Evolutionary conservation across 23 tunicate genomes (phyloP).

Genomic region (Halocynthia aurantium): DNA sequence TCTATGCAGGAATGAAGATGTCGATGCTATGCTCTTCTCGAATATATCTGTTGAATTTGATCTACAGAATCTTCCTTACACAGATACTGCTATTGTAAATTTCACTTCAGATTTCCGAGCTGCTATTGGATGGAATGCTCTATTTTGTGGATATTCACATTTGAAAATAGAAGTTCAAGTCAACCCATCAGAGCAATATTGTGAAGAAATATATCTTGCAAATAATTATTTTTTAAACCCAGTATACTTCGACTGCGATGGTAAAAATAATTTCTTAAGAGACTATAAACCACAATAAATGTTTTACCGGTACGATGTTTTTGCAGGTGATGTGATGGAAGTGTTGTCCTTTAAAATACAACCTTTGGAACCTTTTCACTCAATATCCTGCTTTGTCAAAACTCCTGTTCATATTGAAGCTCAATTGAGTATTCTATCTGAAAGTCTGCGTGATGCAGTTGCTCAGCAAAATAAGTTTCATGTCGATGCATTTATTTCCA

Average conservation of each 20-base stretch:
- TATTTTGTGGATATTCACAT: slow-evolving; percentile 14
- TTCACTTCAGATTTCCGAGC: neutral
- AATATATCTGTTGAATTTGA: neutral
- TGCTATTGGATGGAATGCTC: slow-evolving; percentile 15
- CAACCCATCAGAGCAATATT: neutral
- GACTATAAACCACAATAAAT: neutral
- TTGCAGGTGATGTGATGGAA: neutral
- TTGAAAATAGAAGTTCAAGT: slow-evolving; percentile 1
- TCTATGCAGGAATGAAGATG: neutral
- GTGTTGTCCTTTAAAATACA: neutral
- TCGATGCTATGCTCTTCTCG: neutral
- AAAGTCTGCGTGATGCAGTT: neutral
- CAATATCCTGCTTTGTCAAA: slow-evolving; percentile 7
- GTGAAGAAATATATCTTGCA: neutral
- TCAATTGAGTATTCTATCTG: neutral
- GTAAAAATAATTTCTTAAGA: neutral
- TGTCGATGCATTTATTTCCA: neutral
- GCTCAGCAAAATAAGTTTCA: neutral
- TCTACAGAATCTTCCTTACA: neutral
- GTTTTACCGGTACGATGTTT: neutral
- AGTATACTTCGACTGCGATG: slow-evolving; percentile 1
- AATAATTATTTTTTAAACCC: neutral
- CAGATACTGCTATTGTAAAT: neutral
- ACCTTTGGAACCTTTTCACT: neutral
- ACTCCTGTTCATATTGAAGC: neutral